Conservation (phyloP, 2,113 vertebrate species). For the Nothoprocta perdicaria region DNA sequence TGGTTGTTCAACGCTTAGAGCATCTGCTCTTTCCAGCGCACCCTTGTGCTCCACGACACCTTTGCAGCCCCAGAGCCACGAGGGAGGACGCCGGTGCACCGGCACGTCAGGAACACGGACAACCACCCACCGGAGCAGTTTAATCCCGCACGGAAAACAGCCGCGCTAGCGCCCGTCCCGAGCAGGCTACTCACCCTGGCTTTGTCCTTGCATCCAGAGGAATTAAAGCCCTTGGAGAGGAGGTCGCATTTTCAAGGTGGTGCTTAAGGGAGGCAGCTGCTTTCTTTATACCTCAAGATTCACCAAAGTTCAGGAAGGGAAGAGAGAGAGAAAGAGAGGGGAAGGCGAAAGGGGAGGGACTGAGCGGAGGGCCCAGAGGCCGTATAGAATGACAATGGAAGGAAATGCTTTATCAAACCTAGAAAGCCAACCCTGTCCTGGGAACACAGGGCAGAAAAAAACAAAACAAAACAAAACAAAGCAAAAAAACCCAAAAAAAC, state of each 20-base stretch:
- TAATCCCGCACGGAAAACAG: background rate
- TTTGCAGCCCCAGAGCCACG: background rate
- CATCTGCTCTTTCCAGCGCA: background rate
- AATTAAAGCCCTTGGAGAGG: constrained; percentile 49
- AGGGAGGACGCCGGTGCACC: background rate
- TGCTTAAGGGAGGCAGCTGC: constrained; percentile 42
- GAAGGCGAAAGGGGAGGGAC: constrained; percentile 68
- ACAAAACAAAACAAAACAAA: too few species aligned
- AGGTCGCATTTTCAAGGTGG: constrained; percentile 52
- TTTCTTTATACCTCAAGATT: constrained; percentile 69
- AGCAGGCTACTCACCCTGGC: constrained; percentile 56
- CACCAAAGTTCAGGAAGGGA: constrained; percentile 65
- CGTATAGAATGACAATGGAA: constrained; percentile 76
- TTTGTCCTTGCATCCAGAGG: constrained; percentile 72
- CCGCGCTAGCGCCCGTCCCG: background rate
- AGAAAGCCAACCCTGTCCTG: constrained; percentile 73
- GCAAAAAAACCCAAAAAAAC: too few species aligned
- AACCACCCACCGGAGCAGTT: background rate
- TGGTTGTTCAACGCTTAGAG: accelerated
- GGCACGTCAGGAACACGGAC: background rate
- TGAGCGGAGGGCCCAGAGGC: constrained; percentile 62
- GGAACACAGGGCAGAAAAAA: constrained; percentile 35
- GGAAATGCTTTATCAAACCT: constrained; percentile 78
- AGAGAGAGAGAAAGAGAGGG: constrained; percentile 35
- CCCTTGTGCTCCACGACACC: accelerated